Evolutionary conservation across 1,140 invertebrate species (phyloP), one percentile per base, ranked within the genome.

Genomic region (Saccostrea glomerata): DNA sequence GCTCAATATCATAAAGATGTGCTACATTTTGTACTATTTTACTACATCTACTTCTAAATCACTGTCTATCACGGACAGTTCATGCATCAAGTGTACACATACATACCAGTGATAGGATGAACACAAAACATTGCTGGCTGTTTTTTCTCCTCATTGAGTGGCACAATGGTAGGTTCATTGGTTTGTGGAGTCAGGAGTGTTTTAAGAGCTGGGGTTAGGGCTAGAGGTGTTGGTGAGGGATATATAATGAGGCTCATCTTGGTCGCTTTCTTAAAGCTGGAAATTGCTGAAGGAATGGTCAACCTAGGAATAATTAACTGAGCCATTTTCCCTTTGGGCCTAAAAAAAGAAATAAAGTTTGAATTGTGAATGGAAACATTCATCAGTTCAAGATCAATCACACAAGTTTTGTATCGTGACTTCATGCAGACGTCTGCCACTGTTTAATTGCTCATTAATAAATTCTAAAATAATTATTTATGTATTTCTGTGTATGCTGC

Each of bases 111-210:
- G 66, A 90, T 88, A 25, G 89, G 85, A 86, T 88, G 87, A 66
- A 88, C 47, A n/a, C 86, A 66, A 54, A 86, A 88, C n/a, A 88
- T 25, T 30, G 82, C 55, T 12, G 23, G 47, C 12, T 23, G 77
- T 12, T 83, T 17, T 47, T 55, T 4, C 11, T 17, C 17, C n/a
- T 73, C 54, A 63, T 11, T 93, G 91, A 17, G 90, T 92, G 77
- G 94, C 91, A 86, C 91, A 90, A 90, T 92, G n/a, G 85, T 89
- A 25, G 85, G 84, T 25, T 90, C 87, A 23, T 23, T 85, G 4
- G 5, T 56, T 56, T 47, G n/a, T 82, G 89, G 89, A 40, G 84
- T 89, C 83, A 90, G 55, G 5, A 90, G 13, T 66, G 12, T 25
- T 58, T 83, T 86, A 60, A 90, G 40, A 15, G 83, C 86, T 25